Evolutionary conservation across 2,113 vertebrate species (phyloP).

Genomic region (Myotis lucifugus): DNA sequence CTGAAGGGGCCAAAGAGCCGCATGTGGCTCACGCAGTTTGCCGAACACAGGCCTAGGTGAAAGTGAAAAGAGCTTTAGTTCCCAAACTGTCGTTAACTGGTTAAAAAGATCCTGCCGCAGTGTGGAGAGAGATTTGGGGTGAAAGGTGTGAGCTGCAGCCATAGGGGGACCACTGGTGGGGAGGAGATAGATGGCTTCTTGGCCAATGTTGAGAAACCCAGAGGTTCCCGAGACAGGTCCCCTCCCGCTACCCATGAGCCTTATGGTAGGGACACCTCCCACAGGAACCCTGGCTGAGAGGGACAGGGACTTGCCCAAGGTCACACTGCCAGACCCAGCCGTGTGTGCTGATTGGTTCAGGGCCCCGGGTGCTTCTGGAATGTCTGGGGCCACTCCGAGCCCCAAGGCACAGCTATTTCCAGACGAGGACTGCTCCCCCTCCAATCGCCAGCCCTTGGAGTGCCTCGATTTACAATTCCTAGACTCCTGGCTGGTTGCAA

Average conservation of each 20-base stretch:
- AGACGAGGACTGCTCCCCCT: no score
- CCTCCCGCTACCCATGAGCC: background rate
- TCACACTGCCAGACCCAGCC: accelerated
- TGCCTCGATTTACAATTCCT: background rate
- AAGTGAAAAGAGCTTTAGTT: background rate
- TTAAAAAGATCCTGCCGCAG: background rate
- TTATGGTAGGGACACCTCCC: background rate
- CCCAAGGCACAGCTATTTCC: background rate
- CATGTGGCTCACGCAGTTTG: no score
- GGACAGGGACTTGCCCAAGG: background rate
- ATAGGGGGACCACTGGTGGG: background rate
- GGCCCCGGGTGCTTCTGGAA: accelerated
- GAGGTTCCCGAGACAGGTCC: background rate
- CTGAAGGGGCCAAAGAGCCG: no score
- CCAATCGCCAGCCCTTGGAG: accelerated
- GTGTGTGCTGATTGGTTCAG: background rate
- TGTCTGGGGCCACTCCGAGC: background rate
- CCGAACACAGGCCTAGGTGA: background rate
- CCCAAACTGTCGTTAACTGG: background rate
- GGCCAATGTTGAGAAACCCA: background rate
- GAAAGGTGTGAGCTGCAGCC: background rate
- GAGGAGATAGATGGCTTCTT: background rate
- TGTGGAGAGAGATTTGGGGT: background rate
- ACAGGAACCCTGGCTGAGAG: background rate
- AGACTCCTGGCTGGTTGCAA: background rate